These are phyloP conservation scores for Liodrosophila aerea DNA, from an alignment of 2,888 invertebrate genomes.

Conservation along the genomic window DNA sequence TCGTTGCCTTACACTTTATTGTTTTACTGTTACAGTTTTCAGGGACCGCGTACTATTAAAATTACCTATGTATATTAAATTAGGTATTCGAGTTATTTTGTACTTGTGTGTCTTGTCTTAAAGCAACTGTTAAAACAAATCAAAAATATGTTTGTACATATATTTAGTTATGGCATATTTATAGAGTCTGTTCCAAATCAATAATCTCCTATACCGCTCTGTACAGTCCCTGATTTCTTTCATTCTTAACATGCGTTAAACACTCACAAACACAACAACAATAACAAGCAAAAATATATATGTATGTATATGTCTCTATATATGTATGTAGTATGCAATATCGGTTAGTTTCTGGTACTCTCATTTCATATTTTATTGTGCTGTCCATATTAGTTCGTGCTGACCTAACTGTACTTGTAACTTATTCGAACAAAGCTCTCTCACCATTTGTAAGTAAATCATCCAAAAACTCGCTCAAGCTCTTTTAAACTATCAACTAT, in stretches of 20 bases:
- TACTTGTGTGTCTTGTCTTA: conserved; percentile 1
- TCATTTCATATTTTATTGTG: conserved; percentile 57
- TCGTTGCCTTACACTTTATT: conserved; percentile 62
- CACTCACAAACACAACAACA: conserved; percentile 47
- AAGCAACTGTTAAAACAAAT: no score
- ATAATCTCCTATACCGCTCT: conserved; percentile 27
- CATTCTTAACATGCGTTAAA: conserved; percentile 41
- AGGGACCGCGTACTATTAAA: no score
- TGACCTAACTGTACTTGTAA: conserved; percentile 40
- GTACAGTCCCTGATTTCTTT: not conserved
- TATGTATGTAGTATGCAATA: conserved; percentile 7
- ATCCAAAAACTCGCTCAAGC: conserved; percentile 36
- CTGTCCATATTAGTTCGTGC: conserved; percentile 42
- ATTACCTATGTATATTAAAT: not conserved
- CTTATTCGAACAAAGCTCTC: conserved; percentile 62
- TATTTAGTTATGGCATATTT: no score
- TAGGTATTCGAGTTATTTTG: conserved; percentile 11
- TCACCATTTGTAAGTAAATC: conserved; percentile 35
- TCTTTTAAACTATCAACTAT: conserved; percentile 41
- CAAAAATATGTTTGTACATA: no score
- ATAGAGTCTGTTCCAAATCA: no score
- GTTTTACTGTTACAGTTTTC: conserved; percentile 33
- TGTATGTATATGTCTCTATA: conserved; percentile 20
- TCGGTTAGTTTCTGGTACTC: conserved; percentile 43
- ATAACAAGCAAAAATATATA: conserved; percentile 50